Percentiles rank a stretch among this genome's conserved stretches.
Evolutionary conservation across 2,113 vertebrate species (phyloP).

Genomic region (Lamprotornis superbus): DNA sequence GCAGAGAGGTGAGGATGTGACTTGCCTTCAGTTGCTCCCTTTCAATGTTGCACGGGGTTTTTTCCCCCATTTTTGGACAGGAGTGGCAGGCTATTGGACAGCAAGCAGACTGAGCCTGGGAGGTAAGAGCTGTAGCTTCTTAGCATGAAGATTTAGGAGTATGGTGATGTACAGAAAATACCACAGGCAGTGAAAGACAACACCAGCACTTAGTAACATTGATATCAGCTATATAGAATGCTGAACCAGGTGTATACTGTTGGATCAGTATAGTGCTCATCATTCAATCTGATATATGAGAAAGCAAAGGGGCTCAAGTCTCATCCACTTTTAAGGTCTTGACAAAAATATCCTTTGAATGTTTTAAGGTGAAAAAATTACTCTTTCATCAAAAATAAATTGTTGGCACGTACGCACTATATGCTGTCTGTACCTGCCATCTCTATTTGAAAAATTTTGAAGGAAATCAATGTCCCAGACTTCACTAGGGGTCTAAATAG

Average conservation of each 20-base stretch:
- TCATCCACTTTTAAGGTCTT: background rate
- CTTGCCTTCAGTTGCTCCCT: background rate
- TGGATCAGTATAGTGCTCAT: background rate
- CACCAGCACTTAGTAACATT: background rate
- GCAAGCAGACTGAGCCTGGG: background rate
- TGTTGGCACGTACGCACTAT: background rate
- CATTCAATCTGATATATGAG: background rate
- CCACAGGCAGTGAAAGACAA: background rate
- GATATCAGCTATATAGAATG: background rate
- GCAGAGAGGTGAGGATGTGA: background rate
- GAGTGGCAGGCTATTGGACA: background rate
- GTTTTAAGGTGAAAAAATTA: background rate
- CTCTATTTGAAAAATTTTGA: background rate
- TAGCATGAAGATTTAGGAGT: background rate
- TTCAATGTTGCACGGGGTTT: accelerated
- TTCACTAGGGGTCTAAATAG: background rate
- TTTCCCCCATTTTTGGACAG: background rate
- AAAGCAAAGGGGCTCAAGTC: background rate
- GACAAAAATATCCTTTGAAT: background rate
- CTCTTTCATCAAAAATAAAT: background rate
- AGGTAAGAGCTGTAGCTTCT: background rate
- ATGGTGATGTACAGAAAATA: background rate
- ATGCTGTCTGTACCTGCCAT: background rate
- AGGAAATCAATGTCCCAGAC: background rate
- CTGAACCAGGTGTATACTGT: background rate